phyloP scores from a whole-genome alignment of 2,113 vertebrate species.

The Protobothrops mucrosquamatus region DNA sequence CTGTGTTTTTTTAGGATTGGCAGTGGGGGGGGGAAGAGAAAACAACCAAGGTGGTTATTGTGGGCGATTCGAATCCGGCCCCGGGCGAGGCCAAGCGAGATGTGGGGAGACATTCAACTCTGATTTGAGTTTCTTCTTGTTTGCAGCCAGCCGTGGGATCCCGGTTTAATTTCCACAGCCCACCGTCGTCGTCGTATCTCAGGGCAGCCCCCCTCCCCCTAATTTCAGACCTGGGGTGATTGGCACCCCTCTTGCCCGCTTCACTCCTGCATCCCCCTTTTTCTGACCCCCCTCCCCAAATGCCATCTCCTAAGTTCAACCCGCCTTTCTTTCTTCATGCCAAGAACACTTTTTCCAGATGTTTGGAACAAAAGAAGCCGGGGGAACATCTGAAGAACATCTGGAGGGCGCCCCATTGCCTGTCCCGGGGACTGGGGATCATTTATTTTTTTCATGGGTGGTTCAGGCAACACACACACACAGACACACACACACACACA shows the following conservation, averaged over 20 bases:
- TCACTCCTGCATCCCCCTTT: background rate
- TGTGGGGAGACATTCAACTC: background rate
- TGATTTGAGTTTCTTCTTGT: background rate
- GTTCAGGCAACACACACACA: background rate
- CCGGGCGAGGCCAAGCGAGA: background rate
- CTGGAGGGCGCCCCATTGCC: background rate
- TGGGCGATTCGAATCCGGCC: background rate
- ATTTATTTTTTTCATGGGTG: background rate
- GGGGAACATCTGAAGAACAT: background rate
- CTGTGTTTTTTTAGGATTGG: background rate
- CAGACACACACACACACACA: background rate
- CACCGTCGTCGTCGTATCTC: background rate
- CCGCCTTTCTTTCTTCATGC: background rate
- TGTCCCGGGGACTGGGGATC: background rate
- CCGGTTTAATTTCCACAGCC: background rate
- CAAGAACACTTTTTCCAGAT: background rate
- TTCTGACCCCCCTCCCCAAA: background rate
- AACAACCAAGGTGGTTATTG: background rate
- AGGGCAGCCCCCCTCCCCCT: background rate
- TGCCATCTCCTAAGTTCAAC: background rate
- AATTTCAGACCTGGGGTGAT: background rate
- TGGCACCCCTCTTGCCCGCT: background rate
- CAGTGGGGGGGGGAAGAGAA: too few relatives aligned
- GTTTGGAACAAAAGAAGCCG: background rate
- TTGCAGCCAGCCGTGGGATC: background rate